Evolutionary conservation across 2,113 vertebrate genomes (phyloP), one percentile per base, ranked within the genome.

Genomic region (Ceuthmochares aereus): DNA sequence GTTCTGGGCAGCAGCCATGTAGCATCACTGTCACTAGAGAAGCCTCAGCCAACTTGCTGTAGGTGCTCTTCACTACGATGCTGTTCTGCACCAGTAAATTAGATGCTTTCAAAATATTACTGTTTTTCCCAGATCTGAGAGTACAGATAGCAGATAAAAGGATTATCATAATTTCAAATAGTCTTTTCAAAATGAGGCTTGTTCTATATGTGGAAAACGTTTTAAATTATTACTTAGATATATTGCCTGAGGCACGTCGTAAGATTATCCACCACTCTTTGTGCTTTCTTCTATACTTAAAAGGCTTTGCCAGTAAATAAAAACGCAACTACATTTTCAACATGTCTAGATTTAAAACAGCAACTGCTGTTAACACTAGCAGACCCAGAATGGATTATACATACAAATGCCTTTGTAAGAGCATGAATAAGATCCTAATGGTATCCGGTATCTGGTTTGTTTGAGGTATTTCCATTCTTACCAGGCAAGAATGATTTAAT

Each of bases 101-200:
- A 59, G 67, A 87, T 34, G 54, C 16, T 80, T 27, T 62, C 36
- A 68, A 73, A 36, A 80, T 83, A 68, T 40, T 15, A 21, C 27
- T 67, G 21, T 36, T 90, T 45, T 83, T 87, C n/a, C 29, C 59
- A 91, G 55, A 89, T 95, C 76, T 80, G 55, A 69, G 40, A 80
- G 30, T 69, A 73, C 26, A 80, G 95, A 90, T 86, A 78, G 45
- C 9, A 97, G 85, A 70, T 90, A 96, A 89, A 54, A 85, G 42
- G 27, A 95, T 95, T 87, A 92, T 83, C 88, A 90, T 73, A 73
- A 90, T 74, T 96, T 94, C 88, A 89, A 90, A 84, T 14, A 76
- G 70, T 29, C 42, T 84, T 81, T 86, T 91, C 62, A 88, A 73
- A 90, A 30, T 34, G 8, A 85, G 27, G 29, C n/a, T 85, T 49